These are phyloP conservation scores for Ferdinandea cuprea DNA, from an alignment of 2,888 invertebrate species.

Conservation along the genomic window DNA sequence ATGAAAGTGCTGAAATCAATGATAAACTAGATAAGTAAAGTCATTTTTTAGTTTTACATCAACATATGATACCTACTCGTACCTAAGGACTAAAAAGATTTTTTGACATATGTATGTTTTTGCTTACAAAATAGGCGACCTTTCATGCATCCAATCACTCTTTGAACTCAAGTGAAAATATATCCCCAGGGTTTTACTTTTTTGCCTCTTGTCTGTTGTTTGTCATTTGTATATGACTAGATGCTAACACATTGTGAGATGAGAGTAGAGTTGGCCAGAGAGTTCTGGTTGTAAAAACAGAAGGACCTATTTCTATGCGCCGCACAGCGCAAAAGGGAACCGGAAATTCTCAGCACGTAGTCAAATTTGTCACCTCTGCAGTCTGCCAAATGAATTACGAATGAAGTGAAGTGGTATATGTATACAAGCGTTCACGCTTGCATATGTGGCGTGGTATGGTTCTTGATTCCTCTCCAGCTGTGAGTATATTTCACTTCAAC, in stretches of 20 bases:
- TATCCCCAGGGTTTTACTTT: conserved; percentile 51
- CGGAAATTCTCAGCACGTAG: conserved; percentile 64
- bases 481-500: conserved; percentile 28
- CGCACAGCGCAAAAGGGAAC: conserved; percentile 38
- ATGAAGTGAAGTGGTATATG: conserved; percentile 41
- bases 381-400: conserved; percentile 64
- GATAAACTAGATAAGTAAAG: not conserved
- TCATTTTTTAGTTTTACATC: conserved; percentile 3
- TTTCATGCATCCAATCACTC: conserved; percentile 48
- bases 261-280: conserved; percentile 4
- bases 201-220: conserved; percentile 33
- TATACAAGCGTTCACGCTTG: conserved; percentile 21
- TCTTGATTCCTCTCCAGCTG: conserved; percentile 10
- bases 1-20: conserved; percentile 35
- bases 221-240: conserved; percentile 35
- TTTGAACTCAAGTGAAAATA: conserved; percentile 55
- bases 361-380: conserved; percentile 73
- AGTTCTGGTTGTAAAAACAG: conserved; percentile 29
- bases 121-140: conserved; percentile 9
- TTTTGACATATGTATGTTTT: conserved; percentile 16
- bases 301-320: conserved; percentile 33
- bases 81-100: conserved; percentile 3
- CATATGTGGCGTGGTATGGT: conserved; percentile 27
- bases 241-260: conserved; percentile 20
- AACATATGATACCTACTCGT: not conserved